Evolutionary conservation across 1,140 invertebrate species (phyloP).

Genomic region (Acromyrmex charruanus): DNA sequence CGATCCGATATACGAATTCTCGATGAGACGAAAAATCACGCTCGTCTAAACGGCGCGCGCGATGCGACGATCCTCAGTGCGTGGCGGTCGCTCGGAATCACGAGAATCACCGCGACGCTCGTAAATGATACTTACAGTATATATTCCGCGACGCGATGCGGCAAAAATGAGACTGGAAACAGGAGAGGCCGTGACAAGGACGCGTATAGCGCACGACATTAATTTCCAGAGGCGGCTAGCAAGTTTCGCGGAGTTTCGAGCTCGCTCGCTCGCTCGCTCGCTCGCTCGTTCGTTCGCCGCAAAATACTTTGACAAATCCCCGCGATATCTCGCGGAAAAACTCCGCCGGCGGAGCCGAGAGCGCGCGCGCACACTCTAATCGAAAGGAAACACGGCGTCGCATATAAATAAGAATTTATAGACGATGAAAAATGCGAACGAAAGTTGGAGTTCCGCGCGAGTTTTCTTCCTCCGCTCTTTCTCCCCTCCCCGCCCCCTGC

Average conservation of each 20-base stretch:
- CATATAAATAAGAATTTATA: slow-evolving; percentile 87
- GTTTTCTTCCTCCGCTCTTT: slow-evolving; percentile 74
- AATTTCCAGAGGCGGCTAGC: slow-evolving; percentile 73
- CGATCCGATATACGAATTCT: neutral
- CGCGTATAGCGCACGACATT: slow-evolving; percentile 59
- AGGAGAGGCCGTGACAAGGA: slow-evolving; percentile 51
- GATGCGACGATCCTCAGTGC: no score
- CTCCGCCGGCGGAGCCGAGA: slow-evolving; percentile 69
- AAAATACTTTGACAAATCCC: slow-evolving; percentile 77
- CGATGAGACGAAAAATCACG: neutral
- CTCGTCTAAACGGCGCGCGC: neutral
- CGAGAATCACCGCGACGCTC: slow-evolving; percentile 41
- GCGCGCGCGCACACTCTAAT: slow-evolving; percentile 76
- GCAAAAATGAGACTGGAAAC: slow-evolving; percentile 43
- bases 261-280: slow-evolving; percentile 63
- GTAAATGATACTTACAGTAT: slow-evolving; percentile 10
- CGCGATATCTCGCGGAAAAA: slow-evolving; percentile 75
- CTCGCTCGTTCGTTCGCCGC: slow-evolving; percentile 47
- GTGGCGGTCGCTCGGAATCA: neutral
- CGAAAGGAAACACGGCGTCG: slow-evolving; percentile 83
- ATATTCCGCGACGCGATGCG: slow-evolving; percentile 30
- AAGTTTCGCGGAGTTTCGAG: slow-evolving; percentile 75
- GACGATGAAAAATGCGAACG: slow-evolving; percentile 84
- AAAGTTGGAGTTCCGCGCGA: slow-evolving; percentile 83
- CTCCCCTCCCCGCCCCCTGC: neutral